These are phyloP conservation scores for Autographa pulchrina DNA, from an alignment of 2,888 invertebrate genomes.

Conservation along the genomic window DNA sequence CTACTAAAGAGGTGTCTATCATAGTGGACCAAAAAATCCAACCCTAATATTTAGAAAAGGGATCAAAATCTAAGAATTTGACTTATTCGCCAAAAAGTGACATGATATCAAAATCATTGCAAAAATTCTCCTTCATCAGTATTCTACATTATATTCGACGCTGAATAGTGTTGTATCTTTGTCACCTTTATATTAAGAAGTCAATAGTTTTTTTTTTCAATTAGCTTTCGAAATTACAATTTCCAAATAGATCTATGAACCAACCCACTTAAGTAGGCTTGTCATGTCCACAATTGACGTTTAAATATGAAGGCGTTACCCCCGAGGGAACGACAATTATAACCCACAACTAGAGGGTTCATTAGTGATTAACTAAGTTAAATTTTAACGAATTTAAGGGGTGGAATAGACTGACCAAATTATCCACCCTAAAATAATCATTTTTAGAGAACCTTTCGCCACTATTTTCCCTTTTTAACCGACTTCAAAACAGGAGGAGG, in stretches of 20 bases:
- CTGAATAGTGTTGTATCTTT: too few species aligned
- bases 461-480: too few species aligned
- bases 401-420: not conserved
- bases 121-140: too few species aligned
- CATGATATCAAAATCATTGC: too few species aligned
- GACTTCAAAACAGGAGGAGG: too few species aligned
- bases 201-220: too few species aligned
- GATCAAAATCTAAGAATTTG: too few species aligned
- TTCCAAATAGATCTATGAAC: slow-evolving; percentile 21
- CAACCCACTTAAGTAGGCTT: slow-evolving; percentile 26
- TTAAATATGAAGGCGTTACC: slow-evolving; percentile 18
- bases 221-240: slow-evolving; percentile 10
- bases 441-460: not conserved
- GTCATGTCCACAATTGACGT: slow-evolving; percentile 28
- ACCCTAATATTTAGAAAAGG: too few species aligned
- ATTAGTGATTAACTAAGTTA: slow-evolving; percentile 5
- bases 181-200: too few species aligned
- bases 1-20: not conserved
- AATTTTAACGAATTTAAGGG: not conserved
- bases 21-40: not conserved
- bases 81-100: too few species aligned
- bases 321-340: slow-evolving; percentile 32
- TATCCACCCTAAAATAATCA: not conserved
- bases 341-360: not conserved
- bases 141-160: too few species aligned